Evolutionary conservation across 2,888 invertebrate genomes (phyloP).

Genomic region (Polyommatus icarus): DNA sequence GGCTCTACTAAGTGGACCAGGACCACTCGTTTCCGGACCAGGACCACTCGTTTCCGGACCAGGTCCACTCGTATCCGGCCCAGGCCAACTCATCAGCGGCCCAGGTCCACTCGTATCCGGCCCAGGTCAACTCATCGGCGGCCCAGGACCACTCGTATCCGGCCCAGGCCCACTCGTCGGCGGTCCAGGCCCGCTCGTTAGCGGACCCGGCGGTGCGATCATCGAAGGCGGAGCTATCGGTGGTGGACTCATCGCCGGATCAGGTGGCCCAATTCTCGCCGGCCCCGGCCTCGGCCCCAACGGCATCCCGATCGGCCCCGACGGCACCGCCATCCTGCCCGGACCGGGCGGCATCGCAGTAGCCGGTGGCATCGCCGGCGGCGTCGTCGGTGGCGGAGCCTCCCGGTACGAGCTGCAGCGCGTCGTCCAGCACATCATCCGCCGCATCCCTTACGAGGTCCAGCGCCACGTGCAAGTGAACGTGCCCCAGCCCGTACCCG

Average conservation of each 20-base stretch:
- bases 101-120: slow-evolving; percentile 15
- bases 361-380: too few species aligned
- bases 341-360: slow-evolving; percentile 56
- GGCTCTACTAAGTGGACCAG: background rate
- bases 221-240: slow-evolving; percentile 30
- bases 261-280: slow-evolving; percentile 4
- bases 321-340: slow-evolving; percentile 56
- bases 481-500: slow-evolving; percentile 66
- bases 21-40: background rate
- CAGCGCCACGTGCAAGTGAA: slow-evolving; percentile 64
- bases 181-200: slow-evolving; percentile 25
- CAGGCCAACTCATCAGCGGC: slow-evolving; percentile 29
- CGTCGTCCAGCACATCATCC: slow-evolving; percentile 69
- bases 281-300: slow-evolving; percentile 25
- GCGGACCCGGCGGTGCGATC: slow-evolving; percentile 35
- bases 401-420: slow-evolving; percentile 68
- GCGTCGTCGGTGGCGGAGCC: too few species aligned
- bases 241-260: slow-evolving; percentile 33
- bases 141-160: slow-evolving; percentile 6
- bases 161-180: slow-evolving; percentile 26
- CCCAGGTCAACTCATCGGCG: slow-evolving; percentile 28
- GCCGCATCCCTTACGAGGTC: slow-evolving; percentile 72
- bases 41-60: background rate
- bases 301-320: slow-evolving; percentile 38
- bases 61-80: slow-evolving; percentile 23